Base-by-base conservation (phyloP, 2,113 vertebrate species). In the Albula glossodonta region DNA sequence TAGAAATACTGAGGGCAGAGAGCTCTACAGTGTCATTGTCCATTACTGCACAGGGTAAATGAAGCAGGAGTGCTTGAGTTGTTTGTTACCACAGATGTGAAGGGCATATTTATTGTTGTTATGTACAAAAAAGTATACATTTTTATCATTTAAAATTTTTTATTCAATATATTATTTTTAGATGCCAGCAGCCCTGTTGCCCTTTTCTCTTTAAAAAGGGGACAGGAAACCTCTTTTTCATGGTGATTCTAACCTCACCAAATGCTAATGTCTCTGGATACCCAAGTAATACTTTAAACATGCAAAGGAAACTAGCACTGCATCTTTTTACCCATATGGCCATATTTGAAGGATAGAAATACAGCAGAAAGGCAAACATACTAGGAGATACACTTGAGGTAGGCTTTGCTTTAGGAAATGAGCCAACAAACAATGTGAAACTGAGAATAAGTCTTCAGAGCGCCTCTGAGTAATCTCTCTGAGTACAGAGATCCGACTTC, bases 41-140 rank as follows among this genome's bases (percentile, higher is more conserved):
- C 57, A 19, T 12, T 51, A 56, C 31, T 25, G 51, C 48, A 74
- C 84, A 84, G 86, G 63, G 51, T 84, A 80, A 87, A 84, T 81
- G 57, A 84, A n/a, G 25, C 80, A 57, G 83, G 11, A 31, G 15
- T 81, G 48, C 53, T 15, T 15, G 83, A 52, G 78, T 83, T 82
- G 80, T 87, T 60, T 85, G 51, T 57, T 25, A 78, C 66, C 77
- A 57, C 57, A 80, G 52, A 78, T 50, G 63, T 17, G 51, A 49
- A 57, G 51, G 25, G 2, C 1, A 51, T 12, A 25, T 56, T 80
- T 57, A 66, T n/a, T 9, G 70, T 31, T 31, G 70, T 31, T 25
- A 74, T 22, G 10, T 74, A 31, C 22, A 74, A 74, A 74, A 8
- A 74, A 9, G 63, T 2, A 70, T 22, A 70, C 63, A 70, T 17